Base-by-base conservation (phyloP, 2,888 invertebrate species). In the Agrypnus murinus region DNA sequence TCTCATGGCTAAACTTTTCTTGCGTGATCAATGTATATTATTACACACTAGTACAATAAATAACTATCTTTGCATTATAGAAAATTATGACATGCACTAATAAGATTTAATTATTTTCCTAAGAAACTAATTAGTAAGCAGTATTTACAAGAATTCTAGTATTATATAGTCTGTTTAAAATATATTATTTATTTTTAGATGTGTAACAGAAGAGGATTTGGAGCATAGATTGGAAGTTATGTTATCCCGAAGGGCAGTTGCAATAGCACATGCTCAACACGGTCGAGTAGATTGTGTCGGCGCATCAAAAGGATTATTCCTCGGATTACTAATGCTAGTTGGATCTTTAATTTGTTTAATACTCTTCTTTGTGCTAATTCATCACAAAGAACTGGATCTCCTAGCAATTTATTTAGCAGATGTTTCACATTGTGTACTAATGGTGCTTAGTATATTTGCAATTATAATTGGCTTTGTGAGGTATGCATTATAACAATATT, bases 211-310 rank as follows among this genome's bases (percentile, higher is more conserved):
- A 82, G 95, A 95, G 86, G 95, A 95, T 86, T 88, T 95, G 82
- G 95, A 95, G 87, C 95, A 95, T 86, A 92, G 95, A 82, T 87
- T 95, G 84, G 95, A 95, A 85, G 93, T 94, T 81, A 95, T 95
- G 93, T 87, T 95, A 77, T 95, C 95, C 72, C 91, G 95, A 82
- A 90, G 95, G 83, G 95, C 95, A 71, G 95, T 95, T 71, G 95
- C 94, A 62, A 88, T 95, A 86, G 95, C 95, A 63, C 94, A 94
- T 77, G 92, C 92, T 81, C 91, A 91, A 71, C 92, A 93, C 77
- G 94, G 94, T 76, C 91, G 95, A 60, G 95, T 97, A 69, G 97
- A 98, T 87, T 98, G 98, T 84, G 94, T 97, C 40, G 97, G 97
- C 25, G 96, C 98, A 31, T 96, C 96, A 82, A 95, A 95, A 84